phyloP scores from a whole-genome alignment of 1,140 invertebrate genomes.

The Teleogryllus occipitalis region DNA sequence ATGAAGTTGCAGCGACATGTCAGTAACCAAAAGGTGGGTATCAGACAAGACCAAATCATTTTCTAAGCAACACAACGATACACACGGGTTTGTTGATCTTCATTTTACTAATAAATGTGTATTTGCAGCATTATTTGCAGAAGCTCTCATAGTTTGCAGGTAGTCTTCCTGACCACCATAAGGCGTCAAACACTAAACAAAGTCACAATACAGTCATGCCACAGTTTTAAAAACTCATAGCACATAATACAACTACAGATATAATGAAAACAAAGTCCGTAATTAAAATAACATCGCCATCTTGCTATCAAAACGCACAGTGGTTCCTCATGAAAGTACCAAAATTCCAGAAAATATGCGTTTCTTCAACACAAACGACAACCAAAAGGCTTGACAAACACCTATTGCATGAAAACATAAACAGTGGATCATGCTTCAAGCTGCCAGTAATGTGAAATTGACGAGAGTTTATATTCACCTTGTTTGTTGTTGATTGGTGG shows the following conservation, averaged over 20 bases:
- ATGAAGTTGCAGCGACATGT: too few relatives aligned
- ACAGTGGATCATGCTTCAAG: conserved; percentile 17
- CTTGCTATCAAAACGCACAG: conserved; percentile 22
- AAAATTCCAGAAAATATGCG: background rate
- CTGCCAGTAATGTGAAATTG: conserved; percentile 13
- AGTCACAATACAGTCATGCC: too few relatives aligned
- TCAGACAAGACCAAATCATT: too few relatives aligned
- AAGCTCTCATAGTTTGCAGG: too few relatives aligned
- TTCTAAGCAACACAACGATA: too few relatives aligned
- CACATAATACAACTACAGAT: background rate
- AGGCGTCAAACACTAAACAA: too few relatives aligned
- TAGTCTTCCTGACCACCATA: too few relatives aligned
- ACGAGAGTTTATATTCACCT: conserved; percentile 23
- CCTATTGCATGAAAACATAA: conserved; percentile 16
- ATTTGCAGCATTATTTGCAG: too few relatives aligned
- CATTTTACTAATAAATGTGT: too few relatives aligned
- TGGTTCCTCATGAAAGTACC: conserved; percentile 14
- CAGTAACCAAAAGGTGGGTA: too few relatives aligned
- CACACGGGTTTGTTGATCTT: too few relatives aligned
- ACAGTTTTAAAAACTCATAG: too few relatives aligned
- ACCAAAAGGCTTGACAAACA: conserved; percentile 15
- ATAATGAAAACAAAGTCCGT: background rate
- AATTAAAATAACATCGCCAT: conserved; percentile 24
- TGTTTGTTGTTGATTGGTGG: conserved; percentile 24
- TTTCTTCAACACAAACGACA: conserved; percentile 7